Evolutionary conservation across 2,888 invertebrate species (phyloP).

Genomic region (Harmothoe impar): DNA sequence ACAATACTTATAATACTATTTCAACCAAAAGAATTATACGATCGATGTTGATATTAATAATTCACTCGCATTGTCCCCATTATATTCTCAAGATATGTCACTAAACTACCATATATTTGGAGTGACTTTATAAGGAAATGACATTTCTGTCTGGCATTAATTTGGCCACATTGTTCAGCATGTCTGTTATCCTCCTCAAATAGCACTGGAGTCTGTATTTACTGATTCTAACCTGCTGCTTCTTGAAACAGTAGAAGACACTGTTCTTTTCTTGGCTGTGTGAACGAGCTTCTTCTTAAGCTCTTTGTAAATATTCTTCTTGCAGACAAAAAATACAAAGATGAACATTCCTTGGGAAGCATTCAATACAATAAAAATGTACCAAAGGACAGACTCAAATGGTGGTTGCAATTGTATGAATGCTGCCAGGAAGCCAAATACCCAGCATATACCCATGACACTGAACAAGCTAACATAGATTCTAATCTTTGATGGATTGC

Average conservation of each 20-base stretch:
- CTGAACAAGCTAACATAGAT: constrained; percentile 16
- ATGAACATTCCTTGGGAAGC: constrained; percentile 37
- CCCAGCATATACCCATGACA: constrained; percentile 26
- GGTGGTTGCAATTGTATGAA: background rate
- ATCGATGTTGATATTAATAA: no score
- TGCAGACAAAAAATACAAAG: constrained; percentile 25
- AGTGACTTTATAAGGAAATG: no score
- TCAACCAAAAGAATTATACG: no score
- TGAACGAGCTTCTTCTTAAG: background rate
- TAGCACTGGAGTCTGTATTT: no score
- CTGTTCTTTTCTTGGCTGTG: background rate
- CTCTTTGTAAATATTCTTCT: background rate
- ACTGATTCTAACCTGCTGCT: background rate
- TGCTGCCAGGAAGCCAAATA: constrained; percentile 38
- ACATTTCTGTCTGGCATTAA: no score
- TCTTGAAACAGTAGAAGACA: background rate
- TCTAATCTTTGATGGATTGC: background rate
- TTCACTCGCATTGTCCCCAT: no score
- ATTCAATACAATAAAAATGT: constrained; percentile 23
- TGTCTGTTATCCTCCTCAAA: no score
- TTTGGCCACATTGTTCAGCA: no score
- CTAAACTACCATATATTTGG: no score
- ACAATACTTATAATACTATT: no score
- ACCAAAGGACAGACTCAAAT: constrained; percentile 35
- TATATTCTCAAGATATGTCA: no score